Evolutionary conservation across 2,888 invertebrate species (phyloP), one percentile per base, ranked within the genome.

Genomic region (Cephus sareptanus): DNA sequence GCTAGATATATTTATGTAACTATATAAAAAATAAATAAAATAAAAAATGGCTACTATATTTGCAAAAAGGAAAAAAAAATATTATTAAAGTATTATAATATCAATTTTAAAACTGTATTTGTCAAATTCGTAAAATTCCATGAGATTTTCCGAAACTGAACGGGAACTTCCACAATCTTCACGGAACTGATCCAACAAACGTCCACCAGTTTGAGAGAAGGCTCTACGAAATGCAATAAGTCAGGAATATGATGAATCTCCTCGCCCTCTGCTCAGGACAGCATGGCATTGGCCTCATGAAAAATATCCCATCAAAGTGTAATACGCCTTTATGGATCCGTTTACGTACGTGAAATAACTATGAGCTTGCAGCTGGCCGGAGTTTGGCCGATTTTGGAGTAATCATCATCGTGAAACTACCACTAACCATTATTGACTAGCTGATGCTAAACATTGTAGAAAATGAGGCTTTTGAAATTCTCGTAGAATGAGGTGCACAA

Each of bases 321-420:
- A 71, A 31, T 31, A 31, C 71, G 71, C 33, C 34, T 71, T 71
- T 71, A 71, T 31, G 9, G 31, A 33, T 71, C 31, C 71, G 71
- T 34, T 31, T 71, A 71, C 13, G 71, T 71, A 71, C 71, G 71
- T 71, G 71, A 71, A 71, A 71, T 34, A 34, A 31, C 71, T 71
- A 71, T 23, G 71, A 71, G 34, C 56, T 23, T 23, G 23, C 1
- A 56, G 23, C 23, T 56, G 1, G 9, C 9, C 56, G 56, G 33
- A 33, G 4, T 56, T 23, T 23, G 9, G 23, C 23, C 23, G 56
- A 56, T 56, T 56, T 23, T 23, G 56, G 56, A 56, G 56, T 23
- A 56, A 56, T 9, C 56, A 2, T 56, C 23, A 6, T 56, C 9
- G 15, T 23, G 23, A 56, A 56, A 56, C 56, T 56, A 23, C 56